These are phyloP conservation scores for Chrysogorgia sp. DNA, from an alignment of 92 coral and sea anemone species.

Conservation along the genomic window DNA sequence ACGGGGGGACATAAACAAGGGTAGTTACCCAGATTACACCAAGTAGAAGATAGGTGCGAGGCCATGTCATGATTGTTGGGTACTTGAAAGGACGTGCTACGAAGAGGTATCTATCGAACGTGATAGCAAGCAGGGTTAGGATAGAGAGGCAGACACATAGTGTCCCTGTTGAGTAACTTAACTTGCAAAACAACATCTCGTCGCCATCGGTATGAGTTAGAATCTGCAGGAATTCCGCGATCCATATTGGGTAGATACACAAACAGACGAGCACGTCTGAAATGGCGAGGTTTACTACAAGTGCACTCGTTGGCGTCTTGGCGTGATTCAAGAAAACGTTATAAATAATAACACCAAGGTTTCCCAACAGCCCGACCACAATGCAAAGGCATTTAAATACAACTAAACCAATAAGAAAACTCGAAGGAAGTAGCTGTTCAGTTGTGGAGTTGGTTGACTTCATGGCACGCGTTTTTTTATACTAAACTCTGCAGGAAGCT, in stretches of 20 bases:
- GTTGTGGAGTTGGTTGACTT: neutral
- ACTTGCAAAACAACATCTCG: neutral
- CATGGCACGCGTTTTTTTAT: neutral
- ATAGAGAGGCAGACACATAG: neutral
- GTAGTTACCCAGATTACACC: neutral
- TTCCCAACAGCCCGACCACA: neutral
- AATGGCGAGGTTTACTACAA: constrained; percentile 6
- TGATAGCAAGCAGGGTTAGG: constrained; percentile 7
- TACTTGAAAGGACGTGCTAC: constrained; percentile 21
- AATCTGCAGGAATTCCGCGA: constrained; percentile 1
- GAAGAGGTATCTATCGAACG: constrained; percentile 3
- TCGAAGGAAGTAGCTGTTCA: neutral
- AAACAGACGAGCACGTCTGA: neutral
- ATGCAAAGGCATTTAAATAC: neutral
- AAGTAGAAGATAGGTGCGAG: neutral
- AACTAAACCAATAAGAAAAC: neutral
- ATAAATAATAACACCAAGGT: neutral
- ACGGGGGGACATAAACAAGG: neutral
- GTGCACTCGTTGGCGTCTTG: constrained; percentile 9
- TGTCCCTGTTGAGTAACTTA: neutral
- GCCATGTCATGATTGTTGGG: constrained; percentile 25
- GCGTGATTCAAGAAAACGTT: neutral
- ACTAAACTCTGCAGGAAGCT: no score
- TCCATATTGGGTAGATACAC: neutral
- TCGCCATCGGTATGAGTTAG: neutral